Evolutionary conservation across 2,113 vertebrate species (phyloP), one percentile per base, ranked within the genome.

Genomic region (Scatophagus argus): DNA sequence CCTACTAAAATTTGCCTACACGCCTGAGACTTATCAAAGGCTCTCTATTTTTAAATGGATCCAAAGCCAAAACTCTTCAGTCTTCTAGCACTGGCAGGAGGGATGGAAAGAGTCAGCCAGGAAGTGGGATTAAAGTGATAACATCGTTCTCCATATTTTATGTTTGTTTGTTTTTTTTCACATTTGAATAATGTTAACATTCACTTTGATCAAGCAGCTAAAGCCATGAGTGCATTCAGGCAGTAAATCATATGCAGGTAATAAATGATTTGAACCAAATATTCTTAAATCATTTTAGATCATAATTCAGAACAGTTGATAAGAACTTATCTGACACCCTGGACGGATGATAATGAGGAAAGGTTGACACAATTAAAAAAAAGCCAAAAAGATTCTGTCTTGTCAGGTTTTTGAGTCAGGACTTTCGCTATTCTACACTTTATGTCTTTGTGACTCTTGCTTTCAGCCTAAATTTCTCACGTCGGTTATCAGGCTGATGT

Each of bases 1-100:
- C 56, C 76, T 34, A 51, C 79, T 79, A 55, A 86, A 84, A 74
- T 32, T 70, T 36, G 58, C 84, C 52, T 9, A 25, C 79, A 73
- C 55, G 69, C 21, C 52, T 5, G 5, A 69, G 55, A 61, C 77
- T 56, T 12, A 88, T 90, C 79, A 93, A 92, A 90, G 87, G 27
- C n/a, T 74, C 81, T 84, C 77, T 88, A 86, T 90, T 88, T 87
- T 79, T 76, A 80, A 83, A 74, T 38, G 59, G 67, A 82, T 34
- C 32, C 23, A 13, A 78, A 81, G 76, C 77, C 65, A 74, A 85
- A 82, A 46, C 47, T 11, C 3, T 17, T 81, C 81, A 43, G 23
- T 80, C 71, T 66, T 47, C 8, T 2, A 51, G 14, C 39, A 27
- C 31, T 34, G 44, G 21, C 66, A 62, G 31, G 54, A 77, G 14